A percentile compares a stretch with the other conserved stretches of the same genome.
These are phyloP conservation scores for Acridotheres tristis DNA, from an alignment of 2,797 vertebrate species.

Conservation along the genomic window DNA sequence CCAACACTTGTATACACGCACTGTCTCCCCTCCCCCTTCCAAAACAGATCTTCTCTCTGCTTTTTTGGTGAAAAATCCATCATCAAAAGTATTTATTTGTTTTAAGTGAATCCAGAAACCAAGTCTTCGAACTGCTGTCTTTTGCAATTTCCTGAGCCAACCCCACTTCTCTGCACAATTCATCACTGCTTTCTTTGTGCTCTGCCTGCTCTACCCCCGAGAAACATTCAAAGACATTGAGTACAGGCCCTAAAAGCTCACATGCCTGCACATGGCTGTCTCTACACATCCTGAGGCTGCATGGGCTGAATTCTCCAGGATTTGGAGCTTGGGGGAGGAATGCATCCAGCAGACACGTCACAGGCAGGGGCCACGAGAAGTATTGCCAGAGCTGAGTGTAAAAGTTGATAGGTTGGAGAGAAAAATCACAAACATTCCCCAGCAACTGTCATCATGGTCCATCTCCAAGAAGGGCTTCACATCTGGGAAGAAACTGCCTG, in stretches of 20 bases:
- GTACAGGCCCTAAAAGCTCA: background rate
- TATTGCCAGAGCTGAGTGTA: background rate
- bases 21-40: background rate
- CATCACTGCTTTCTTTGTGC: slow-evolving; percentile 12
- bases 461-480: slow-evolving; percentile 66
- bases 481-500: slow-evolving; percentile 73
- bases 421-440: slow-evolving; percentile 34
- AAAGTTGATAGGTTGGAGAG: background rate
- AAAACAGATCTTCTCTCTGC: background rate
- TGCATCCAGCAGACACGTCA: background rate
- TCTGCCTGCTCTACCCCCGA: background rate
- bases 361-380: background rate
- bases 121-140: background rate
- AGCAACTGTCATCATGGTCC: slow-evolving; percentile 58
- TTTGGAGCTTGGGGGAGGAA: background rate
- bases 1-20: background rate
- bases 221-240: slow-evolving; percentile 1
- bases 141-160: slow-evolving; percentile 51
- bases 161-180: background rate
- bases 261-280: background rate
- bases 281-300: slow-evolving; percentile 2
- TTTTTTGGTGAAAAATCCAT: slow-evolving; percentile 11
- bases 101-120: slow-evolving; percentile 49
- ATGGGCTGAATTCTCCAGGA: background rate
- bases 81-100: slow-evolving; percentile 1